These are phyloP conservation scores for Episyrphus balteatus DNA, from an alignment of 1,140 invertebrate species.

Conservation along the genomic window DNA sequence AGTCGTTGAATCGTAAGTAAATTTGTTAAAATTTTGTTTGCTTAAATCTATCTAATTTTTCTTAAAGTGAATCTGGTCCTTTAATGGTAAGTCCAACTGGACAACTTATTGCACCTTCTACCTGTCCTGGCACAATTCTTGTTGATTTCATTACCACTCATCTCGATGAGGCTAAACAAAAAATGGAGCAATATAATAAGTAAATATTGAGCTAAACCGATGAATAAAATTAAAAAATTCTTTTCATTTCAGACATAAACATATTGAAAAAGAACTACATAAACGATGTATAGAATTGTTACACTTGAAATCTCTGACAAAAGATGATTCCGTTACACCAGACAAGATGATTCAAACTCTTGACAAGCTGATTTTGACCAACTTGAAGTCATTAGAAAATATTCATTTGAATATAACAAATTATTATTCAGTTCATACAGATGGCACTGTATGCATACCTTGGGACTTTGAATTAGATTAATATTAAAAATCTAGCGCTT, in stretches of 20 bases:
- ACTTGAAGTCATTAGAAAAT: slow-evolving; percentile 37
- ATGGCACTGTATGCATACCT: slow-evolving; percentile 83
- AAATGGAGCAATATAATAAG: slow-evolving; percentile 63
- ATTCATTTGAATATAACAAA: slow-evolving; percentile 69
- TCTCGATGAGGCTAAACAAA: slow-evolving; percentile 57
- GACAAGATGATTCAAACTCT: slow-evolving; percentile 80
- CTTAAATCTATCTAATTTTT: neutral
- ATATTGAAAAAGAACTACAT: slow-evolving; percentile 60
- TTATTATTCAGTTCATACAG: slow-evolving; percentile 82
- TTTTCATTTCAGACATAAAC: slow-evolving; percentile 53
- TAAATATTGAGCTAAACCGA: slow-evolving; percentile 34
- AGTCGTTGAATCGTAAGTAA: slow-evolving; percentile 78
- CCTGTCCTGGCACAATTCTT: slow-evolving; percentile 72
- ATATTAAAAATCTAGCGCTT: too few species aligned
- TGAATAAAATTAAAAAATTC: slow-evolving; percentile 5
- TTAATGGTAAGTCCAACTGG: slow-evolving; percentile 87
- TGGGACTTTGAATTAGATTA: slow-evolving; percentile 61
- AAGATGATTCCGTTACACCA: slow-evolving; percentile 84
- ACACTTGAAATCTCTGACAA: slow-evolving; percentile 56
- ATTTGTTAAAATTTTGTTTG: slow-evolving; percentile 1
- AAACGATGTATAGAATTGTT: slow-evolving; percentile 53
- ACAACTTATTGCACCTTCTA: slow-evolving; percentile 82
- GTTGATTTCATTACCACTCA: slow-evolving; percentile 73
- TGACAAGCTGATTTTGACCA: slow-evolving; percentile 49
- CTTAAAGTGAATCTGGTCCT: slow-evolving; percentile 64